These are phyloP conservation scores for Pyrrhia umbra DNA, from an alignment of 2,888 invertebrate genomes.

Conservation along the genomic window DNA sequence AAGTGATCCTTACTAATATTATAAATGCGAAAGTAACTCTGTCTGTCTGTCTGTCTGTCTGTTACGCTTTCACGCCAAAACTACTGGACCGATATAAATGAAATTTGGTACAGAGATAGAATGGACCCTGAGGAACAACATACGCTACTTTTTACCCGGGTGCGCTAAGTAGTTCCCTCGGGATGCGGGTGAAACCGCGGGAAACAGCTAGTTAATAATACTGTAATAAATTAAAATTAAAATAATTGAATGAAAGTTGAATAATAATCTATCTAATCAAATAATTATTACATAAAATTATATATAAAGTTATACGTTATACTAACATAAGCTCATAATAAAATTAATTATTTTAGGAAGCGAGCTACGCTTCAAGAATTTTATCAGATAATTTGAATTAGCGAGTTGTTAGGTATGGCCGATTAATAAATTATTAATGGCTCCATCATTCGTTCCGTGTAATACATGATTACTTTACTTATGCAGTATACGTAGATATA, in stretches of 20 bases:
- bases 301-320: constrained; percentile 15
- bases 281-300: background rate
- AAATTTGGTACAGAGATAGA: too few relatives aligned
- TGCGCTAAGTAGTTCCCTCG: too few relatives aligned
- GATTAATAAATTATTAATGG: background rate
- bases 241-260: background rate
- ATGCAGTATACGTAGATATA: background rate
- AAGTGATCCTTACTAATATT: too few relatives aligned
- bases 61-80: too few relatives aligned
- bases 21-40: too few relatives aligned
- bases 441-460: background rate
- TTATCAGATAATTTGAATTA: constrained; percentile 25
- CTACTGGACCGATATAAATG: too few relatives aligned
- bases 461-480: background rate
- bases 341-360: constrained; percentile 29
- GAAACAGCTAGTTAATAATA: too few relatives aligned
- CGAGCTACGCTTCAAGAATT: constrained; percentile 8
- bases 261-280: background rate
- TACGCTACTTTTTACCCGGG: too few relatives aligned
- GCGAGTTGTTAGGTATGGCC: constrained; percentile 1
- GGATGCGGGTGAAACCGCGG: too few relatives aligned
- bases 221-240: too few relatives aligned
- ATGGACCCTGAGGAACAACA: too few relatives aligned
- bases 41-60: too few relatives aligned
- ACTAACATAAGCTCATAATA: constrained; percentile 20